phyloP scores from a whole-genome alignment of 2,113 vertebrate species.

The Nannospalax galili region DNA sequence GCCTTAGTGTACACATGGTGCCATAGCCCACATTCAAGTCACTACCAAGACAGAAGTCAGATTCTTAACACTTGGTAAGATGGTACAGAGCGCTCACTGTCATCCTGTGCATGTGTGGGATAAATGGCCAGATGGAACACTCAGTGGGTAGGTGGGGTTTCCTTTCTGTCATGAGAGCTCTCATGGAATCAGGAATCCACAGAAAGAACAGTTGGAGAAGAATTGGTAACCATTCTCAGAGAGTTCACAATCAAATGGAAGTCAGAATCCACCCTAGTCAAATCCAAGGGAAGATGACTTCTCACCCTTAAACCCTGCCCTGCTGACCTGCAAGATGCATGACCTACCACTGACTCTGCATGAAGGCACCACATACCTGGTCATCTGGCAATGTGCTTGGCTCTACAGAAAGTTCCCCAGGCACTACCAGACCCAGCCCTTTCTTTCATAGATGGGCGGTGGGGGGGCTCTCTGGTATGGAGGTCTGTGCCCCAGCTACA shows the following conservation, averaged over 20 bases:
- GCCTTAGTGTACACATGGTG: neutral
- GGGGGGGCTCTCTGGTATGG: neutral
- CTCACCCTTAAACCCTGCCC: neutral
- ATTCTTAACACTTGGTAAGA: neutral
- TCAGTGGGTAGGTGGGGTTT: neutral
- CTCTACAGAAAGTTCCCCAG: neutral
- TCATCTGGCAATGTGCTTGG: neutral
- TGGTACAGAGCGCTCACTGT: accelerated
- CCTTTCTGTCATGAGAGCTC: neutral
- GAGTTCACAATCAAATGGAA: neutral
- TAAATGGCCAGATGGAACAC: neutral
- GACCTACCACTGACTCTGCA: no score
- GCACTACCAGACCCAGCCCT: neutral
- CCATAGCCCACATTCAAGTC: neutral
- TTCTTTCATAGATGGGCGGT: neutral
- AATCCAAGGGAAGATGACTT: neutral
- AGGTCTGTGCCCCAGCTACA: neutral
- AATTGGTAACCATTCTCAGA: neutral
- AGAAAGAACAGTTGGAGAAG: neutral
- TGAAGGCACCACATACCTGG: no score
- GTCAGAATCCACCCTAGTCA: neutral
- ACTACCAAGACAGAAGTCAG: neutral
- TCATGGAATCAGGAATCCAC: neutral
- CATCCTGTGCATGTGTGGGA: no score
- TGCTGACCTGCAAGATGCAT: neutral